Conservation (phyloP, 2,113 vertebrate genomes). For the Tupaia tana region DNA sequence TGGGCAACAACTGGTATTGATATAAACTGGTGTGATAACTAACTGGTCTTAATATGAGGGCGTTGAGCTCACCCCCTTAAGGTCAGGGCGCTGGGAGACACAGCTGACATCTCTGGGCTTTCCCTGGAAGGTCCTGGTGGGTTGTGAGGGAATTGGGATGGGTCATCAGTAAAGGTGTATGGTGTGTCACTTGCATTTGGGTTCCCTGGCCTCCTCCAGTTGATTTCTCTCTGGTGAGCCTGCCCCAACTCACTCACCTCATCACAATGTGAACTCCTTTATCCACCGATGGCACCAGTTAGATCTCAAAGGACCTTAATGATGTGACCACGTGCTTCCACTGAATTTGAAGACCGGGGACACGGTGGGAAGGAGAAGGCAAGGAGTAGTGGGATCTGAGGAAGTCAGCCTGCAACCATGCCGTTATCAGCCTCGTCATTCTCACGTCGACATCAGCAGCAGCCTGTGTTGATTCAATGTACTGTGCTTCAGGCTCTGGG, state of each 20-base stretch:
- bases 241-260: neutral
- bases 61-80: neutral
- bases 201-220: neutral
- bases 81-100: neutral
- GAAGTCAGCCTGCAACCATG: neutral
- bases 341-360: too few relatives aligned
- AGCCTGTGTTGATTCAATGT: neutral
- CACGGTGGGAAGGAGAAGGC: neutral
- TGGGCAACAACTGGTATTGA: neutral
- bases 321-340: neutral
- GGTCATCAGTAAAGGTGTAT: neutral
- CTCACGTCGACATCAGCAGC: neutral
- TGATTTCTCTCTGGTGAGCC: neutral
- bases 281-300: fast-evolving
- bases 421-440: neutral
- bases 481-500: neutral
- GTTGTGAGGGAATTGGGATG: neutral
- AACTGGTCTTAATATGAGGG: neutral
- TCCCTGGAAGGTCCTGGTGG: neutral
- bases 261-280: neutral
- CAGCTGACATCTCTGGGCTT: neutral
- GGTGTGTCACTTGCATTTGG: too few relatives aligned
- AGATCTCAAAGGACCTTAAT: neutral
- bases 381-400: neutral
- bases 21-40: neutral